Evolutionary conservation across 1,140 invertebrate genomes (phyloP).

Genomic region (Bombus sylvicola): DNA sequence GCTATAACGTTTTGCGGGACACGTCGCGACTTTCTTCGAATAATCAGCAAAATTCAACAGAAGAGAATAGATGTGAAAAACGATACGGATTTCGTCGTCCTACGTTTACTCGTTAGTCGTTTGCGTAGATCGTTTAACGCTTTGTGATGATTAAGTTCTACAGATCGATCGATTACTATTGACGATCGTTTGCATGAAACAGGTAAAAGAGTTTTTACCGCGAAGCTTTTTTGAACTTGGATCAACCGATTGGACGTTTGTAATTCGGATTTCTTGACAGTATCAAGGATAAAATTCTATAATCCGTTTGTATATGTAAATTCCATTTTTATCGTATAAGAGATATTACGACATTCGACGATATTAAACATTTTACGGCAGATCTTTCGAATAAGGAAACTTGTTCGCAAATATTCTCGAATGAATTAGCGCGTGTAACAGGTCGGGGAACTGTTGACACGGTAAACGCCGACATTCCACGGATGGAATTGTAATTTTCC

Average conservation of each 20-base stretch:
- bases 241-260: neutral
- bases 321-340: too few relatives aligned
- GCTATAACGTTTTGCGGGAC: neutral
- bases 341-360: neutral
- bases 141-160: too few relatives aligned
- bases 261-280: neutral
- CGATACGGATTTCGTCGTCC: neutral
- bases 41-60: too few relatives aligned
- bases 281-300: too few relatives aligned
- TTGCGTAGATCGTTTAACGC: neutral
- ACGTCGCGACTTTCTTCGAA: too few relatives aligned
- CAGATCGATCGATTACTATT: too few relatives aligned
- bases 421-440: neutral
- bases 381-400: neutral
- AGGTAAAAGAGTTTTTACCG: too few relatives aligned
- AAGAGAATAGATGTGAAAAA: neutral
- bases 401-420: neutral
- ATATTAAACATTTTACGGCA: neutral
- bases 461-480: neutral
- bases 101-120: neutral
- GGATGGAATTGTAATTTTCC: conserved; percentile 1
- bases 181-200: too few relatives aligned
- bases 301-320: too few relatives aligned
- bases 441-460: neutral
- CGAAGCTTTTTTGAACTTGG: too few relatives aligned